Base-by-base conservation (phyloP, 2,113 vertebrate species). In the Chloroceryle aenea region DNA sequence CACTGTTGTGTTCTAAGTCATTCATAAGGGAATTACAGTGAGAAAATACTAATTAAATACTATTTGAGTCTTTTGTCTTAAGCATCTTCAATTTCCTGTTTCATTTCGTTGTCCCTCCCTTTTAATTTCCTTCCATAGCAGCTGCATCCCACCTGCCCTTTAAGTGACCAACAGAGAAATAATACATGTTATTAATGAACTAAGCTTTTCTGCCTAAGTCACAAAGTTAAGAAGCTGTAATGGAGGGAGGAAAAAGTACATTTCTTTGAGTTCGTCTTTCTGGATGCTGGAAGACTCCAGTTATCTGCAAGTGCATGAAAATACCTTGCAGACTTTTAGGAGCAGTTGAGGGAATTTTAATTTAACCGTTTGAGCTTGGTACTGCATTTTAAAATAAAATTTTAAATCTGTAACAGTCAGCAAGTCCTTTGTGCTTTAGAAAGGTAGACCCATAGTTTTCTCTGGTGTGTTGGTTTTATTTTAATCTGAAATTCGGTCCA, bases 341-440 rank as follows among this genome's bases (percentile, higher is more conserved):
- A 96, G 13, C 4, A 74, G 16, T 10, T 59, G 2, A 6, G 19
- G 22, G 8, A 75, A 23, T 32, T 43, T 84, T 74, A 26, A 2
- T 69, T 78, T 40, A 53, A 29, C 27, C 0, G 0, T 42, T 66
- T 36, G 17, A 73, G 27, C 25, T 86, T 4, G 2, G 4, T 62
- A 36, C 13, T 45, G 11, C 47, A 5, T 58, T 86, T 68, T 73
- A 52, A 78, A 89, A 47, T 36, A 17, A 42, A 63, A 43, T 38
- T 64, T 52, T 73, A 63, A 75, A 79, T 56, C 53, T 2, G 0
- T 73, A 74, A 45, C 13, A 50, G 19, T 32, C 34, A 26, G 16
- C 17, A 17, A 48, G 26, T 30, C 2, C 21, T 67, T 62, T 26
- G 7, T 66, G 23, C 25, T 84, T 73, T 62, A 61, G 42, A 58